Evolutionary conservation across 2,888 invertebrate species (phyloP), one percentile per base, ranked within the genome.

Genomic region (Eremobia ochroleuca): DNA sequence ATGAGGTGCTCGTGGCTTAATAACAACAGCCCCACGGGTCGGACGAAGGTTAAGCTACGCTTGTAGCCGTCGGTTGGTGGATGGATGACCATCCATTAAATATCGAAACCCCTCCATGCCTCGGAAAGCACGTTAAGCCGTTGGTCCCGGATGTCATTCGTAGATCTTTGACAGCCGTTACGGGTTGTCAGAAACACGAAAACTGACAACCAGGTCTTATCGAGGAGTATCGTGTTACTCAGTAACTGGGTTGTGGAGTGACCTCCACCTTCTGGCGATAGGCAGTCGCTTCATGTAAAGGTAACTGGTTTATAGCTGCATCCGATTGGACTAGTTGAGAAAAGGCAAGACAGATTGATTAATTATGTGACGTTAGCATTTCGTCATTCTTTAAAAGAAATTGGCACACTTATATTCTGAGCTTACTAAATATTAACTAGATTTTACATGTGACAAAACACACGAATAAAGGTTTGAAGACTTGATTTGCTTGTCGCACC

Each of bases 341-440:
- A 55, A 55, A 55, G 4, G 18, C 18, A 31, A 8, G 31, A 3
- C 8, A 9, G 31, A 31, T 59, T 31, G 31, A 58, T 55, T 13
- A 13, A 59, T 11, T 31, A 58, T 31, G 8, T 81, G 21, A 81
- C 59, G 76, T 61, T 78, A 59, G 18, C 4, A 4, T 61, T 80
- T 64, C 40, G 40, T 55, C 37, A 43, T 55, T 55, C 21, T 75
- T 13, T 25, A 15, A 9, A n/a, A n/a, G 0, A 40, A 5, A 28
- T 67, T 49, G 40, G 25, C 34, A 18, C 1, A 9, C 0, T 28
- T 9, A 28, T 21, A 71, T 46, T 66, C n/a, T 18, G n/a, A n/a
- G 34, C 66, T 34, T n/a, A 13, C 4, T 21, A 46, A 66, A 46
- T 66, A n/a, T 46, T 46, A 1, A 8, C 8, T 69, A n/a, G 37